Conservation (phyloP, 1,140 invertebrate species). For the Holotrichia oblita region DNA sequence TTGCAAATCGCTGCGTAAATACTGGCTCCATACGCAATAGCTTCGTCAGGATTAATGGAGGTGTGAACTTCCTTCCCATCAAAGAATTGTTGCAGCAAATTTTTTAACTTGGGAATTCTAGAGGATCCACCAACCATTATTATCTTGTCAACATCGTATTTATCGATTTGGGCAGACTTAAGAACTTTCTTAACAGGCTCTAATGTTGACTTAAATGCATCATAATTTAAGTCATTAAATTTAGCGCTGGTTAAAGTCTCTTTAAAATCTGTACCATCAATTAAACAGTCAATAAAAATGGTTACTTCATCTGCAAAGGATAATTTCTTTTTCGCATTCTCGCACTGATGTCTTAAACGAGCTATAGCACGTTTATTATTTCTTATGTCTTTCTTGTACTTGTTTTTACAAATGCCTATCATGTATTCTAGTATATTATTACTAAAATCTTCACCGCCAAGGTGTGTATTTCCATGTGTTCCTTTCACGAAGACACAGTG, state of each 20-base stretch:
- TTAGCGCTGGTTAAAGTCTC: conserved; percentile 83
- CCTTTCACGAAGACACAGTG: conserved; percentile 97
- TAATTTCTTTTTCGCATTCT: conserved; percentile 97
- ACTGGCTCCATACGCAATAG: conserved; percentile 68
- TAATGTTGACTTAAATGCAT: conserved; percentile 94
- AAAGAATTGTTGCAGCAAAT: conserved; percentile 95
- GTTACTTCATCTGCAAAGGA: conserved; percentile 95
- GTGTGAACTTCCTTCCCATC: conserved; percentile 73
- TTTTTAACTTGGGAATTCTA: conserved; percentile 97
- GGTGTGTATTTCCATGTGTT: conserved; percentile 92
- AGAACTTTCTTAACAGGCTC: conserved; percentile 96
- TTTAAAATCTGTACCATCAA: conserved; percentile 80
- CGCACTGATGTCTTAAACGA: conserved; percentile 93
- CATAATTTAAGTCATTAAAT: conserved; percentile 91
- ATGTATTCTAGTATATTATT: conserved; percentile 90
- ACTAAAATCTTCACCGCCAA: conserved; percentile 96
- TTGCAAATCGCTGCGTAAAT: conserved; percentile 61
- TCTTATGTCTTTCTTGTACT: conserved; percentile 92
- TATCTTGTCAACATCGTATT: conserved; percentile 96
- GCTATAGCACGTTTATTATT: conserved; percentile 98
- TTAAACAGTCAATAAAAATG: conserved; percentile 91
- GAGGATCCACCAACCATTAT: conserved; percentile 99
- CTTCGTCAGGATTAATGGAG: conserved; percentile 65
- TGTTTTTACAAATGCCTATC: conserved; percentile 90
- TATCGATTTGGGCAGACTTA: conserved; percentile 93